Percentiles rank a stretch among this genome's conserved stretches.
Evolutionary conservation across 2,113 vertebrate species (phyloP).

Genomic region (Platycercus adscitus): DNA sequence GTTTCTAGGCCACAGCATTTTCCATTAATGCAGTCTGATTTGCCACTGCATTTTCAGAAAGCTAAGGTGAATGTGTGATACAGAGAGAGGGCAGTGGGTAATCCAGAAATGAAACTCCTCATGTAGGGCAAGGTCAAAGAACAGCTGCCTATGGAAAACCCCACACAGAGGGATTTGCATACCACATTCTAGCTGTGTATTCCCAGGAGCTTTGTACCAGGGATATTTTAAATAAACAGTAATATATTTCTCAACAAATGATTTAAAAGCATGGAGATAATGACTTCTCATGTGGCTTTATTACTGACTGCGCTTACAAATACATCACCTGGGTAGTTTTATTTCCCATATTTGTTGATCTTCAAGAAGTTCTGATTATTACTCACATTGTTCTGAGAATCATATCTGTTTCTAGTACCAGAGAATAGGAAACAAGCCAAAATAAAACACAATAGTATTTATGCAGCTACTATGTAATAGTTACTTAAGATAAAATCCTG

Average conservation of each 20-base stretch:
- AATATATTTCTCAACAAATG: not conserved
- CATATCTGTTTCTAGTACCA: conserved; percentile 23
- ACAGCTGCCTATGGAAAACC: conserved; percentile 13
- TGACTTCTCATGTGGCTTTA: not conserved
- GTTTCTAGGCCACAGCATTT: conserved; percentile 42
- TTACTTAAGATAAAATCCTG: conserved; percentile 12
- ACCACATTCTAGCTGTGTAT: not conserved
- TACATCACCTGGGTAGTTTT: not conserved
- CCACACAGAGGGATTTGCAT: not conserved
- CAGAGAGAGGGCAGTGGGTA: not conserved
- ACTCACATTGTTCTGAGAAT: not conserved
- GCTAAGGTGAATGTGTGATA: conserved; percentile 18
- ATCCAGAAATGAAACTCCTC: conserved; percentile 24
- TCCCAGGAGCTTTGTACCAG: not conserved
- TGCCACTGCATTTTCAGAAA: conserved; percentile 50
- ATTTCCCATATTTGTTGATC: conserved; percentile 4
- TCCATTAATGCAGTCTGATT: conserved; percentile 61
- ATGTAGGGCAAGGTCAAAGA: conserved; percentile 29
- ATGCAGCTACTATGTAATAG: not conserved
- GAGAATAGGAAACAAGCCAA: conserved; percentile 5
- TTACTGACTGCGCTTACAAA: not conserved
- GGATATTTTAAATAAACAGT: not conserved
- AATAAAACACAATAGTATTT: not conserved
- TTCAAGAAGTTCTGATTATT: conserved; percentile 40
- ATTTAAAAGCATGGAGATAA: not conserved